A percentile compares a stretch with the other conserved stretches of the same genome.
Conservation (phyloP, 2,888 invertebrate genomes). For the Sesia apiformis region DNA sequence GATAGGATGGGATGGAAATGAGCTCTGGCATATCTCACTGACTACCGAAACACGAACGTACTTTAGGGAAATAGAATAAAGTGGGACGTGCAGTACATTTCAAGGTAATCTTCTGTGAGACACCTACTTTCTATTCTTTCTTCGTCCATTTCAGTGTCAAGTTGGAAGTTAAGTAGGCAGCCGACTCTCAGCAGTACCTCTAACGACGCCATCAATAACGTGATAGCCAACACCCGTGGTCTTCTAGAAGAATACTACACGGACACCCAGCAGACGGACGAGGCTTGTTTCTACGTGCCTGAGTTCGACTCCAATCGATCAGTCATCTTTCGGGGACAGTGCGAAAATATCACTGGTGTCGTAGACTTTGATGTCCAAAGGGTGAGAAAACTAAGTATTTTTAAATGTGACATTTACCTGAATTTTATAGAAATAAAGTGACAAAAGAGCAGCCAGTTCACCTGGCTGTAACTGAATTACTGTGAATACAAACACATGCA, state of each 20-base stretch:
- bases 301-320: conserved; percentile 23
- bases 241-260: conserved; percentile 36
- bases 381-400: conserved; percentile 19
- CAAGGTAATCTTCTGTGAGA: too few species aligned
- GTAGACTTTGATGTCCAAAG: conserved; percentile 30
- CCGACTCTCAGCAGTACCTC: conserved; percentile 23
- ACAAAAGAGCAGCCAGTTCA: too few species aligned
- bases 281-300: conserved; percentile 53
- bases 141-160: conserved; percentile 30
- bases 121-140: too few species aligned
- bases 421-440: neutral
- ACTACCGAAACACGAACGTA: too few species aligned
- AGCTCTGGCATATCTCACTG: too few species aligned
- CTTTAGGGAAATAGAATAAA: too few species aligned
- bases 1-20: too few species aligned
- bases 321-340: conserved; percentile 45
- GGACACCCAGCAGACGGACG: conserved; percentile 39
- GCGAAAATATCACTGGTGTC: conserved; percentile 30
- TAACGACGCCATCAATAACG: conserved; percentile 20
- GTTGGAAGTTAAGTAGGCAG: conserved; percentile 52
- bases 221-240: conserved; percentile 39
- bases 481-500: too few species aligned
- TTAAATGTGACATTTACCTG: neutral
- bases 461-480: too few species aligned
- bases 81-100: too few species aligned